Evolutionary conservation across 1,140 invertebrate genomes (phyloP).

Genomic region (Cydia pomonella): DNA sequence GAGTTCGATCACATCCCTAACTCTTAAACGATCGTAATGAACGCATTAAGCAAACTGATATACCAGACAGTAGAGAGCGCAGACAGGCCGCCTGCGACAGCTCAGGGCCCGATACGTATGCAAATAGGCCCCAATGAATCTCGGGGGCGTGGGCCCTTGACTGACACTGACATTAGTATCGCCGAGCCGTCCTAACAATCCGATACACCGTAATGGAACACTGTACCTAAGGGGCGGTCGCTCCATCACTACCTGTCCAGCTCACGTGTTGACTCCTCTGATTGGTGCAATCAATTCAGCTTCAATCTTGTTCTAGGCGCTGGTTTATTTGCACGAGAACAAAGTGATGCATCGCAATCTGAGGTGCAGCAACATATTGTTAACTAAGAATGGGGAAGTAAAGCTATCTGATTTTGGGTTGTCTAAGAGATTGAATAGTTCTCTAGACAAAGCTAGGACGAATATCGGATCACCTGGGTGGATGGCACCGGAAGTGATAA

Average conservation of each 20-base stretch:
- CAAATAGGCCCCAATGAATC: slow-evolving; percentile 75
- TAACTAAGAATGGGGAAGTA: slow-evolving; percentile 91
- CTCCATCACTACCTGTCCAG: slow-evolving; percentile 63
- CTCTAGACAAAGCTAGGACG: slow-evolving; percentile 85
- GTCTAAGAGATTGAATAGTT: slow-evolving; percentile 88
- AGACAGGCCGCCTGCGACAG: slow-evolving; percentile 63
- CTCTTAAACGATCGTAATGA: slow-evolving; percentile 59
- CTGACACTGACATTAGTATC: slow-evolving; percentile 71
- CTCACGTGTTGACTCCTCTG: slow-evolving; percentile 51
- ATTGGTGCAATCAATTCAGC: slow-evolving; percentile 53
- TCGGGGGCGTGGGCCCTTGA: slow-evolving; percentile 70
- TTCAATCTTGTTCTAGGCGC: slow-evolving; percentile 80
- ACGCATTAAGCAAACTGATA: slow-evolving; percentile 72
- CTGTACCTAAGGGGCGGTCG: slow-evolving; percentile 61
- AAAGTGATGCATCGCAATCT: slow-evolving; percentile 94
- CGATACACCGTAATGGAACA: slow-evolving; percentile 35
- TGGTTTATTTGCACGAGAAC: slow-evolving; percentile 91
- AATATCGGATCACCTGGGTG: slow-evolving; percentile 94
- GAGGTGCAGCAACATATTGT: slow-evolving; percentile 91
- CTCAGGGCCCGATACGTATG: slow-evolving; percentile 65
- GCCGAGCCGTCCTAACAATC: slow-evolving; percentile 49
- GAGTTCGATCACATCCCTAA: slow-evolving; percentile 39
- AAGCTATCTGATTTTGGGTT: slow-evolving; percentile 93
- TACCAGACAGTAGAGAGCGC: slow-evolving; percentile 60
- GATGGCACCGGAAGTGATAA: slow-evolving; percentile 92